phyloP scores from a whole-genome alignment of 2,113 vertebrate species.

The Capra hircus region DNA sequence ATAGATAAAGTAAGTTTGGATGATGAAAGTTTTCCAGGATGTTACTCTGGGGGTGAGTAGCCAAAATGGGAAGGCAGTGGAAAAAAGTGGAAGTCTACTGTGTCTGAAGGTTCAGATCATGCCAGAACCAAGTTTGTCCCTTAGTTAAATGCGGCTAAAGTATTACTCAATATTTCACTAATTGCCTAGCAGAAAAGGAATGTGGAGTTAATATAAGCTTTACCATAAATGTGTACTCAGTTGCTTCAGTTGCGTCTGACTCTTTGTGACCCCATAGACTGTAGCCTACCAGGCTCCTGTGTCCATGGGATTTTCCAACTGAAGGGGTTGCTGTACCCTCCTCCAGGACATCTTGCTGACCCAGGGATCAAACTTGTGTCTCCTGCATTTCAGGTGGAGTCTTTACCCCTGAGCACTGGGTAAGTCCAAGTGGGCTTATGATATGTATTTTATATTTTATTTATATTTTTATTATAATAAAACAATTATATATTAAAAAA shows the following conservation, averaged over 20 bases:
- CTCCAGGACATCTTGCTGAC: background rate
- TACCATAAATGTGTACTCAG: background rate
- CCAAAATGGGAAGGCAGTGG: background rate
- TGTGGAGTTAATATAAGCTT: background rate
- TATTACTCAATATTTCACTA: background rate
- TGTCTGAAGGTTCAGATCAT: background rate
- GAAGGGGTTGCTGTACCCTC: background rate
- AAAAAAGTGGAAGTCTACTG: background rate
- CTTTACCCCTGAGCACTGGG: background rate
- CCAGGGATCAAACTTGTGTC: background rate
- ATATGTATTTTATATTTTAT: background rate
- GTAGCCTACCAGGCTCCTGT: background rate
- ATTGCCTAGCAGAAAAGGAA: background rate
- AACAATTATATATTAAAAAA: background rate
- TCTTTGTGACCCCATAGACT: background rate
- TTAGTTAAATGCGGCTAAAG: background rate
- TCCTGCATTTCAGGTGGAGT: background rate
- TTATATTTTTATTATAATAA: background rate
- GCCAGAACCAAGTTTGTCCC: background rate
- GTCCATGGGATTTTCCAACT: background rate
- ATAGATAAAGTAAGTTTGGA: background rate
- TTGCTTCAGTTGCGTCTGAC: background rate
- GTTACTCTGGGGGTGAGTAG: too few species aligned
- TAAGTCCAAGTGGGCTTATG: background rate
- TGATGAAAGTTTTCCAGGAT: background rate